These are phyloP conservation scores for Xenotilapia flavipinnis DNA, from an alignment of 2,113 vertebrate genomes.

Conservation along the genomic window DNA sequence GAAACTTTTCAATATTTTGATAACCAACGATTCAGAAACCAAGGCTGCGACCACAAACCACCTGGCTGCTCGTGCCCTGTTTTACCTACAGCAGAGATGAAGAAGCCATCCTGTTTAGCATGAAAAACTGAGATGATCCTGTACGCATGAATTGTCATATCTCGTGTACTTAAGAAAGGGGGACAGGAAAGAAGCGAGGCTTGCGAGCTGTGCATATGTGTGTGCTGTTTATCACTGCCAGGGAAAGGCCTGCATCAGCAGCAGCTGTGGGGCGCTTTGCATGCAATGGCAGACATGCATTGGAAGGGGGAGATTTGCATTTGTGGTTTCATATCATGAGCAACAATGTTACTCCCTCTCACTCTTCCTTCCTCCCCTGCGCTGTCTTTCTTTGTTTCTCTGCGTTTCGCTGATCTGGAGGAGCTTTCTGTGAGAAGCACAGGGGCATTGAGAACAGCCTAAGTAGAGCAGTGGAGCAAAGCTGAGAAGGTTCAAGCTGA, in stretches of 20 bases:
- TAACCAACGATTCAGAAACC: not conserved
- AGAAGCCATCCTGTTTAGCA: not conserved
- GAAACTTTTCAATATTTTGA: not conserved
- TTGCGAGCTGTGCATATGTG: constrained; percentile 38
- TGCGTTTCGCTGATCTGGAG: constrained; percentile 2
- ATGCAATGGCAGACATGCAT: constrained; percentile 43
- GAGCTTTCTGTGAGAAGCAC: not conserved
- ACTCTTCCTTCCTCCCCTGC: constrained; percentile 5
- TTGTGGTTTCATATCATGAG: constrained; percentile 55
- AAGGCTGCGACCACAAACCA: not conserved
- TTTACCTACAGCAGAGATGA: not conserved
- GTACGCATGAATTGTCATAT: not conserved
- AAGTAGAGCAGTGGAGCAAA: constrained; percentile 29
- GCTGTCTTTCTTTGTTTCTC: not conserved
- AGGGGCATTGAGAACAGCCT: not conserved
- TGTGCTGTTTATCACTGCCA: constrained; percentile 53
- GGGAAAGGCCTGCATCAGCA: constrained; percentile 61
- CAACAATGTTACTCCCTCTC: constrained; percentile 15
- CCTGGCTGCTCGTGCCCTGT: not conserved
- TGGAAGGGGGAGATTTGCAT: constrained; percentile 61
- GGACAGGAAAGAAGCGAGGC: constrained; percentile 4
- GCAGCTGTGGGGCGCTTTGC: constrained; percentile 66
- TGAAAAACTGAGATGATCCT: not conserved
- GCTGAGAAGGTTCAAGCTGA: constrained; percentile 17
- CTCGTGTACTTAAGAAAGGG: not conserved